Conservation (phyloP, 2,888 invertebrate species). For the Polyploca ridens region DNA sequence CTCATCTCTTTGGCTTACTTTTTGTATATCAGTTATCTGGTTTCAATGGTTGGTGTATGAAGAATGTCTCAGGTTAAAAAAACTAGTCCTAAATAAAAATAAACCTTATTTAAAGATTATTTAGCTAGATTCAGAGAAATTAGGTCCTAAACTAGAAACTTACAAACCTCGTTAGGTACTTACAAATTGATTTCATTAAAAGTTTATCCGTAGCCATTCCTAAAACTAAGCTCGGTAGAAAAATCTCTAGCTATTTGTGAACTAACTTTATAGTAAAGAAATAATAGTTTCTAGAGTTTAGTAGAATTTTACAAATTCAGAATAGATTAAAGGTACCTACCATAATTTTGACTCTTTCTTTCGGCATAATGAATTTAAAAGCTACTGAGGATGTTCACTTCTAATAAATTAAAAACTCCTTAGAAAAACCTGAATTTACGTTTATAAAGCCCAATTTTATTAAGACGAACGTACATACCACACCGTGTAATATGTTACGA, state of each 20-base stretch:
- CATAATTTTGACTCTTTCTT: no score
- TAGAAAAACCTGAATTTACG: not conserved
- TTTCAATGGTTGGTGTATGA: no score
- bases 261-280: no score
- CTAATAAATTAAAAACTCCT: not conserved
- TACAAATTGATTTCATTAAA: constrained; percentile 11
- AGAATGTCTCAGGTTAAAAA: no score
- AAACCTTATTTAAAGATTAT: not conserved
- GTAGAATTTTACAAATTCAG: no score
- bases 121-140: not conserved
- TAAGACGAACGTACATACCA: constrained; percentile 2
- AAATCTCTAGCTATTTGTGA: no score
- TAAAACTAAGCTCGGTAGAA: not conserved
- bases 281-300: no score
- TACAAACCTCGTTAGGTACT: not conserved
- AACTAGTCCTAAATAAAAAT: not conserved
- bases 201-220: not conserved
- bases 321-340: no score
- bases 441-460: not conserved
- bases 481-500: constrained; percentile 35
- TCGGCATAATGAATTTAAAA: no score
- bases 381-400: not conserved
- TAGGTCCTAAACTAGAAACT: not conserved
- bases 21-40: no score
- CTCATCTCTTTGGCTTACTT: no score